Evolutionary conservation across 2,113 vertebrate species (phyloP), one percentile per base, ranked within the genome.

Genomic region (Chunga burmeisteri): DNA sequence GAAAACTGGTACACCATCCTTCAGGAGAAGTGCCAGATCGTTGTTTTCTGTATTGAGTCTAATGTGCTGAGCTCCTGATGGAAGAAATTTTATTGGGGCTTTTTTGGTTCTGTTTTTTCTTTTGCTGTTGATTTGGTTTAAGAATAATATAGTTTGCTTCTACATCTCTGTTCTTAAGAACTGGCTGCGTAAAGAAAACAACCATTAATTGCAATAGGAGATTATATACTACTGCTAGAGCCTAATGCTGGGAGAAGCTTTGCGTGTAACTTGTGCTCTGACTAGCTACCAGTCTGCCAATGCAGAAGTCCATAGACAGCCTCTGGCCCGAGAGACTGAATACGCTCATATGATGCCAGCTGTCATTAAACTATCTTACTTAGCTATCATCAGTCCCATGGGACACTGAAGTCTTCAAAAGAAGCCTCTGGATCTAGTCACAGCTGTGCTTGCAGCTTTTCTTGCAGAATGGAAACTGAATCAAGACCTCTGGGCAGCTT

Each of bases 301-400:
- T 0, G 0, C 4, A 17, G 44, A 42, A 70, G 5, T 30, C 46
- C 34, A 53, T 1, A 32, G 71, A 23, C 14, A 70, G 8, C 13
- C 40, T 79, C 34, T 4, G 4, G 12, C 23, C 16, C 47, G 50
- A n/a, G 14, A 66, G 8, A 10, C 9, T n/a, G 66, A 74, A 61
- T 2, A 5, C 18, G 36, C 5, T 56, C 16, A 7, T 36, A 13
- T 4, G 16, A 81, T 91, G 9, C 10, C 80, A 85, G 14, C 10
- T 61, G 34, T 16, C 7, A 27, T 7, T 61, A 65, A 81, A 82
- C 6, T 38, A 21, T 2, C 26, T 74, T 81, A 22, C 11, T 63
- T 56, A 17, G 6, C 21, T 32, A 9, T 46, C 5, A 58, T 10
- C 46, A n/a, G 13, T 53, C 25, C 32, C 27, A 46, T 27, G 5